phyloP scores from a whole-genome alignment of 2,113 vertebrate genomes.

The Propithecus coquereli region DNA sequence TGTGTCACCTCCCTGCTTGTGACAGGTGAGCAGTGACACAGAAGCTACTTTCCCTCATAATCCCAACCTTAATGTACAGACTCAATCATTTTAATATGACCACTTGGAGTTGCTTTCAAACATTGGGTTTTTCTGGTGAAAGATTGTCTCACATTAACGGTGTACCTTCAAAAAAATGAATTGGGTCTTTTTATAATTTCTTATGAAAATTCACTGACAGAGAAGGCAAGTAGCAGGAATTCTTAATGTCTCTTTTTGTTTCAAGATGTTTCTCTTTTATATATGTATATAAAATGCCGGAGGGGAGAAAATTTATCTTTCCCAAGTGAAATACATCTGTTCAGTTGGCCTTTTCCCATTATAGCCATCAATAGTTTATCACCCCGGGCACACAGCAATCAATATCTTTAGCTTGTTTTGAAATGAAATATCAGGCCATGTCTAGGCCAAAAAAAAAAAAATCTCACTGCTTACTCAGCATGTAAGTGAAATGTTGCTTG shows the following conservation, averaged over 20 bases:
- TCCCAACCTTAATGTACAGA: neutral
- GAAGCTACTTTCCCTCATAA: neutral
- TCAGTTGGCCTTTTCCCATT: conserved; percentile 12
- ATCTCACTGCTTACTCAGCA: neutral
- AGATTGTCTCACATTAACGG: neutral
- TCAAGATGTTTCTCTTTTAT: neutral
- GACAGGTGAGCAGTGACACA: neutral
- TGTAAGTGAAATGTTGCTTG: neutral
- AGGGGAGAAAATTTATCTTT: conserved; percentile 10
- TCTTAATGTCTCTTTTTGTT: neutral
- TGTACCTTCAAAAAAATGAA: conserved; percentile 20
- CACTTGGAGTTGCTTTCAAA: neutral
- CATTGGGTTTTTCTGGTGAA: neutral
- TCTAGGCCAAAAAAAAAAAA: neutral
- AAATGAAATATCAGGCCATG: conserved; percentile 10
- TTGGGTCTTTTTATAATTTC: conserved; percentile 9
- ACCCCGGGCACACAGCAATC: neutral
- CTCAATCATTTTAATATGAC: neutral
- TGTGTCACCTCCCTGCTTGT: neutral
- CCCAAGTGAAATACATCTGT: conserved; percentile 33
- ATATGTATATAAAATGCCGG: neutral
- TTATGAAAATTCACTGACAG: conserved; percentile 32
- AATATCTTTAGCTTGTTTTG: conserved; percentile 33
- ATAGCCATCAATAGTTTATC: conserved; percentile 23
- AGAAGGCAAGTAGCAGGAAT: neutral